phyloP scores from a whole-genome alignment of 2,113 vertebrate genomes.

The Cyprinus carpio region DNA sequence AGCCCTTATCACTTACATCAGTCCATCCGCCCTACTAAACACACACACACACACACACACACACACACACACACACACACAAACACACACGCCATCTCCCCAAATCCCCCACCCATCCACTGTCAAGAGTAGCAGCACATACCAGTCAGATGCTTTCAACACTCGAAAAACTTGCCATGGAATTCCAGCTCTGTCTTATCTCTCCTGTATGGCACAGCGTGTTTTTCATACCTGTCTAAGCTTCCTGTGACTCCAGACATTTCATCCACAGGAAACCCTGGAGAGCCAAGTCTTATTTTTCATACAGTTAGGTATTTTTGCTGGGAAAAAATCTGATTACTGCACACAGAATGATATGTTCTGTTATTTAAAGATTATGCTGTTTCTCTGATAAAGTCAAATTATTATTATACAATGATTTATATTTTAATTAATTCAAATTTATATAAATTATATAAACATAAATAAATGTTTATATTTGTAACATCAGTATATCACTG shows the following conservation, averaged over 20 bases:
- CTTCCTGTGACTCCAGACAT: slow-evolving; percentile 50
- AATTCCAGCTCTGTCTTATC: slow-evolving; percentile 66
- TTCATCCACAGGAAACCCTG: slow-evolving; percentile 27
- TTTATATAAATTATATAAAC: neutral
- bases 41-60: slow-evolving; percentile 7
- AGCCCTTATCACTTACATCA: slow-evolving; percentile 52
- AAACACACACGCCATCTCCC: neutral
- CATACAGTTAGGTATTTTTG: slow-evolving; percentile 26
- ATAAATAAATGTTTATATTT: too few species aligned
- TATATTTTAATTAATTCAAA: neutral
- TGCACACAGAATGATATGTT: slow-evolving; percentile 2
- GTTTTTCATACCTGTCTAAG: slow-evolving; percentile 52
- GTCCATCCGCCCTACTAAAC: neutral
- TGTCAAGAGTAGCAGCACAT: slow-evolving; percentile 73
- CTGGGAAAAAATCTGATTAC: neutral
- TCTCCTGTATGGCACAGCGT: slow-evolving; percentile 62
- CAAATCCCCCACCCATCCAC: slow-evolving; percentile 10
- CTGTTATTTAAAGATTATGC: neutral
- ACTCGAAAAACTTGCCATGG: slow-evolving; percentile 67
- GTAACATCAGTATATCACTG: neutral
- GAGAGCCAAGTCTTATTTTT: slow-evolving; percentile 19
- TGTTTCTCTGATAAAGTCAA: neutral
- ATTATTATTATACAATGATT: neutral
- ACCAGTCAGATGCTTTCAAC: slow-evolving; percentile 77
- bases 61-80: neutral